Conservation (phyloP, 2,113 vertebrate genomes). For the Tursiops truncatus region DNA sequence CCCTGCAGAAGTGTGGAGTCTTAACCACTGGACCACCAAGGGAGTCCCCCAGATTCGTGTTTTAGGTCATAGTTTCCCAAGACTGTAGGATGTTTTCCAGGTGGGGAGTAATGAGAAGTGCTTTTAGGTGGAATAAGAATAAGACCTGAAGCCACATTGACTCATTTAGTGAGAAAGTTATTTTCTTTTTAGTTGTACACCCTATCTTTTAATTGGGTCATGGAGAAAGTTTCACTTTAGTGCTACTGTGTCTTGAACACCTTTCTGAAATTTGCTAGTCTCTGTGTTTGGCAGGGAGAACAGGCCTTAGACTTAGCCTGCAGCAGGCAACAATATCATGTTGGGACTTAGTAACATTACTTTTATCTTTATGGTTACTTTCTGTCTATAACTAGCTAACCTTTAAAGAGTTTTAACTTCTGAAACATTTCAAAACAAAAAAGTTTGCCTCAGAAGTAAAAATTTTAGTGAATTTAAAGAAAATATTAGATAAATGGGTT, state of each 20-base stretch:
- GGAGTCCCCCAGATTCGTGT: not conserved
- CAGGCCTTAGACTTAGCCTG: not conserved
- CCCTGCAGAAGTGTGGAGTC: too few relatives aligned
- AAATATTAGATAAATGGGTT: not conserved
- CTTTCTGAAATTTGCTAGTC: not conserved
- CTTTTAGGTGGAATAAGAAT: not conserved
- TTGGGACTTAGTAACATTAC: not conserved
- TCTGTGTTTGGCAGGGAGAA: not conserved
- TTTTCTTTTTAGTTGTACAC: not conserved
- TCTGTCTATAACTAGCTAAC: not conserved
- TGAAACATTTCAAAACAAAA: not conserved
- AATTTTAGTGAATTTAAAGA: not conserved
- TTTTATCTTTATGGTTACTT: not conserved
- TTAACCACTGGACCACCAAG: too few relatives aligned
- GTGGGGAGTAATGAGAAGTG: not conserved
- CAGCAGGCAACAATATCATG: not conserved
- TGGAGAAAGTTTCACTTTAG: not conserved
- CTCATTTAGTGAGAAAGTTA: not conserved
- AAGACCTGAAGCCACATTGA: not conserved
- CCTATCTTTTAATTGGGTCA: not conserved
- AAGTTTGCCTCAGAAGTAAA: not conserved
- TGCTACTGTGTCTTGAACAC: not conserved
- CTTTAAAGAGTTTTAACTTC: not conserved
- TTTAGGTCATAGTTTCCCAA: not conserved
- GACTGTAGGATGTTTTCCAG: not conserved